Conservation (phyloP, 2,888 invertebrate species). For the Minunthozetes semirufus region DNA sequence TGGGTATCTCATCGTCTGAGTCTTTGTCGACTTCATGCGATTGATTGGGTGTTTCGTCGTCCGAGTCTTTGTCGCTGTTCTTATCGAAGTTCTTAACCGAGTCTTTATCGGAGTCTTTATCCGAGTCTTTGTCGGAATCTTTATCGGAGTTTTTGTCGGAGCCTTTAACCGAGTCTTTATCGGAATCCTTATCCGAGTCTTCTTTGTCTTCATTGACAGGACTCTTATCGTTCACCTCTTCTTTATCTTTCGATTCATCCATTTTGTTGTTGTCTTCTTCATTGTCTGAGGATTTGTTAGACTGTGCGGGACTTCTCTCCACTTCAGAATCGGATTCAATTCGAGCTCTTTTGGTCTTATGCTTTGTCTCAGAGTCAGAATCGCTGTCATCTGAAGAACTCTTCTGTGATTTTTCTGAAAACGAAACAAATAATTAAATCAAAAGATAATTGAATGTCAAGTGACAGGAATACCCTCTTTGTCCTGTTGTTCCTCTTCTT, state of each 20-base stretch:
- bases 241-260: not conserved
- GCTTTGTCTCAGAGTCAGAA: not conserved
- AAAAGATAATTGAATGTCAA: no score
- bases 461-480: constrained; percentile 33
- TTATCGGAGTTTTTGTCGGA: not conserved
- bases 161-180: not conserved
- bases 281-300: not conserved
- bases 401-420: constrained; percentile 17
- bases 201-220: no score
- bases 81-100: not conserved
- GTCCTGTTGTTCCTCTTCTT: constrained; percentile 43
- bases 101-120: not conserved
- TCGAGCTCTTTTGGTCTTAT: constrained; percentile 28
- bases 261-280: constrained; percentile 4
- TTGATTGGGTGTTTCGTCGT: not conserved
- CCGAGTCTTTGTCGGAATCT: not conserved
- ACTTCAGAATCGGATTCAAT: constrained; percentile 35
- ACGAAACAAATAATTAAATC: not conserved
- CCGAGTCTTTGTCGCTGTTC: not conserved
- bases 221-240: not conserved
- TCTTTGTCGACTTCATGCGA: not conserved
- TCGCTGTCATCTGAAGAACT: constrained; percentile 32
- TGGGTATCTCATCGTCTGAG: not conserved
- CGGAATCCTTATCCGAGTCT: not conserved
- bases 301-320: constrained; percentile 33